These are phyloP conservation scores for Tachypleus tridentatus DNA, from an alignment of 1,140 invertebrate species.

Conservation along the genomic window DNA sequence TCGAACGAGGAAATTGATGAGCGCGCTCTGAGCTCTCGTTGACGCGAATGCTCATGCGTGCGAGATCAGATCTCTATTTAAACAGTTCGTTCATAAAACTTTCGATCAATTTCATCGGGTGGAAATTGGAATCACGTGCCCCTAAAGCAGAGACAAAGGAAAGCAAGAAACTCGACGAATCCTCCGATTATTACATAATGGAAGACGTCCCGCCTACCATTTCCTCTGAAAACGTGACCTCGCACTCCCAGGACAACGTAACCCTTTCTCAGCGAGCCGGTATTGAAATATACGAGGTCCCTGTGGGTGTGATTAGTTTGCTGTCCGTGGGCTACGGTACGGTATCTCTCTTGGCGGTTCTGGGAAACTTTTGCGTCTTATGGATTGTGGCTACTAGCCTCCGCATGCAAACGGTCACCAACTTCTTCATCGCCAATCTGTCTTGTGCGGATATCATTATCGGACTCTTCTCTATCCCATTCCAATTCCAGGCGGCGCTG, in stretches of 20 bases:
- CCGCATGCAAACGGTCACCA: constrained; percentile 78
- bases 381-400: constrained; percentile 71
- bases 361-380: constrained; percentile 78
- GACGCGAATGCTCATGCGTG: too few relatives aligned
- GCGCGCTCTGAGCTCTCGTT: too few relatives aligned
- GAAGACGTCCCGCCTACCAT: too few relatives aligned
- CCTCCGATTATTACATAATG: too few relatives aligned
- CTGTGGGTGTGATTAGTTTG: constrained; percentile 53
- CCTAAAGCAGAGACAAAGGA: too few relatives aligned
- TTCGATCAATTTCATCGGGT: too few relatives aligned
- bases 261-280: background rate
- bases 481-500: constrained; percentile 58
- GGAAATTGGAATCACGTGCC: too few relatives aligned
- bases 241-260: background rate
- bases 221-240: too few relatives aligned
- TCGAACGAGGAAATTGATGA: too few relatives aligned
- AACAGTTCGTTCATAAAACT: too few relatives aligned
- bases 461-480: constrained; percentile 69
- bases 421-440: constrained; percentile 88
- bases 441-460: constrained; percentile 84
- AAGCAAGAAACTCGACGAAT: too few relatives aligned
- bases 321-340: constrained; percentile 64
- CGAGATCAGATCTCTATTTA: too few relatives aligned
- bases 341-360: constrained; percentile 61
- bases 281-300: constrained; percentile 47